A percentile compares a stretch with the other conserved stretches of the same genome.
phyloP scores from a whole-genome alignment of 1,140 invertebrate species.

The Psilanteris sp. region DNA sequence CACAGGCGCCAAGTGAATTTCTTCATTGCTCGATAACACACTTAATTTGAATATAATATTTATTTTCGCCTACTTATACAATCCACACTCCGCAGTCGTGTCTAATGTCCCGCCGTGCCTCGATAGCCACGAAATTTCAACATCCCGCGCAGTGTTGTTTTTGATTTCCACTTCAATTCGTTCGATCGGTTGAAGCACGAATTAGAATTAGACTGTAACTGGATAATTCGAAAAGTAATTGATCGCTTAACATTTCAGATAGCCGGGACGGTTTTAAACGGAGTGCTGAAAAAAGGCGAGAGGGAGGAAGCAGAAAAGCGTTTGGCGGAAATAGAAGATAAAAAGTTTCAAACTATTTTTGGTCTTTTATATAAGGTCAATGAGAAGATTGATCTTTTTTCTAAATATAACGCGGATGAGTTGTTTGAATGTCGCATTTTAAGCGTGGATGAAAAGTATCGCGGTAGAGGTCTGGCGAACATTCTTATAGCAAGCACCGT shows the following conservation, averaged over 20 bases:
- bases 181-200: too few species aligned
- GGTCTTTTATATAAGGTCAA: slow-evolving; percentile 83
- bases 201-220: too few species aligned
- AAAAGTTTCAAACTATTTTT: slow-evolving; percentile 85
- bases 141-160: too few species aligned
- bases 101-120: too few species aligned
- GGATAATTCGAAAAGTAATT: too few species aligned
- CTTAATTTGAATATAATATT: too few species aligned
- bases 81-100: too few species aligned
- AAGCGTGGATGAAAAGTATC: slow-evolving; percentile 85
- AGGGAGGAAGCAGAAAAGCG: slow-evolving; percentile 81
- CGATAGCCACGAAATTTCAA: too few species aligned
- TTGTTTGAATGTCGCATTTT: slow-evolving; percentile 90
- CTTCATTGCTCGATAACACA: too few species aligned
- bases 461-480: slow-evolving; percentile 86
- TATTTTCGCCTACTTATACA: too few species aligned
- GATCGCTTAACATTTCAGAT: slow-evolving; percentile 83
- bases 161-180: too few species aligned
- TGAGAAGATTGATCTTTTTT: slow-evolving; percentile 82
- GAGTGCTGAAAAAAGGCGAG: slow-evolving; percentile 82
- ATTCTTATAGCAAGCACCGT: slow-evolving; percentile 84
- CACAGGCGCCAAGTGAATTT: too few species aligned
- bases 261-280: slow-evolving; percentile 84
- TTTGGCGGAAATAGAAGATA: slow-evolving; percentile 81
- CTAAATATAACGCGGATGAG: slow-evolving; percentile 83